Evolutionary conservation across 2,797 vertebrate species (phyloP), one percentile per base, ranked within the genome.

Genomic region (Acrossocheilus wenchowensis): DNA sequence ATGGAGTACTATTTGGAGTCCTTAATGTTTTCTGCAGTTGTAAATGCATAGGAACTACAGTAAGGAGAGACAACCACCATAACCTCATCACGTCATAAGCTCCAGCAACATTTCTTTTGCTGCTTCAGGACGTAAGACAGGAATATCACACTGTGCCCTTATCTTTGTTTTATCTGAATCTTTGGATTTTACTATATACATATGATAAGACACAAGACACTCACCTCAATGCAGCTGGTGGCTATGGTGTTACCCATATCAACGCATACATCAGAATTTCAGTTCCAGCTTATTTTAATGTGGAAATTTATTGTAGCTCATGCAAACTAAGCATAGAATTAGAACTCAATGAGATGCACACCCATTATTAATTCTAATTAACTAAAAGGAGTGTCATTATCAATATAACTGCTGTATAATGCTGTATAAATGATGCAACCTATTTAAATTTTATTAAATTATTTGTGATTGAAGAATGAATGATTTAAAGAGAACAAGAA

Each of bases 21-120:
- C 4, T 73, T 34, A 74, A 15, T 14, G 41, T 36, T 74, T 60
- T 83, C 69, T 62, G 39, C n/a, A 34, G 11, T 57, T 74, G 69
- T 9, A 45, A 60, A 74, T 26, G n/a, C 45, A 43, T 43, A 41
- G 23, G 21, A 69, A 50, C 45, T 57, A 78, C 34, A 57, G n/a
- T 43, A 57, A 78, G 74, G 9, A 85, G 17, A 69, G n/a, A 69
- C 54, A 85, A 39, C 62, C 83, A 68, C 45, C 74, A 71, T 69
- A 69, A 78, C 64, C 50, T 78, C 83, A 85, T 85, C 64, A 54
- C 83, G 5, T 54, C 39, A 75, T 83, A 57, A 17, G 26, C 39
- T 83, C 54, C 54, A 75, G 54, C 39, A 64, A 48, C 54, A 39
- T 50, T 34, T 83, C 2, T 2, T 74, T 75, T 60, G 74, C 54